A percentile compares a stretch with the other conserved stretches of the same genome.
These are phyloP conservation scores for Drosophila birchii DNA, from an alignment of 2,888 invertebrate species.

Conservation along the genomic window DNA sequence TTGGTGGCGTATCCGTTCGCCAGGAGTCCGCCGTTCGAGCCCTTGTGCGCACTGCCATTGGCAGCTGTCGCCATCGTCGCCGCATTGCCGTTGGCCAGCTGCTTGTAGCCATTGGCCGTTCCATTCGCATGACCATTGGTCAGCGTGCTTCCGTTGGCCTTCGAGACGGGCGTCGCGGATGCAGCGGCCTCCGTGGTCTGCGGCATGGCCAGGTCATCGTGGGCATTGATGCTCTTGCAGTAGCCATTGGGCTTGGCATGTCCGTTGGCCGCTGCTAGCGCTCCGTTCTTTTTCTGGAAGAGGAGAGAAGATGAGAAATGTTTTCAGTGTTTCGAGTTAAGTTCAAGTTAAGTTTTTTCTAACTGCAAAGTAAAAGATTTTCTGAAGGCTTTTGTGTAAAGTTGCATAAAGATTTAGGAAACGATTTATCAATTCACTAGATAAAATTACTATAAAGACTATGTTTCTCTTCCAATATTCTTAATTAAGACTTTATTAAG, in stretches of 20 bases:
- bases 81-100: slow-evolving; percentile 64
- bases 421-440: too few species aligned
- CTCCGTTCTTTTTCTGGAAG: slow-evolving; percentile 63
- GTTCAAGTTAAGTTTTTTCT: too few species aligned
- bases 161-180: slow-evolving; percentile 40
- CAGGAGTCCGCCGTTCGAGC: slow-evolving; percentile 70
- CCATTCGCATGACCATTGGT: slow-evolving; percentile 78
- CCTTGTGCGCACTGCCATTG: slow-evolving; percentile 75
- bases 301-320: too few species aligned
- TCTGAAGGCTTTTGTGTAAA: too few species aligned
- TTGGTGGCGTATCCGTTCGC: slow-evolving; percentile 77
- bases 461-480: too few species aligned
- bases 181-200: slow-evolving; percentile 50
- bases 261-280: slow-evolving; percentile 59
- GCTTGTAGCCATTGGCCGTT: slow-evolving; percentile 72
- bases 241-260: slow-evolving; percentile 69
- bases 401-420: too few species aligned
- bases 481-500: too few species aligned
- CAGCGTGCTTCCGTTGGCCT: slow-evolving; percentile 56
- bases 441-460: too few species aligned
- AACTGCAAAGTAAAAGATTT: too few species aligned
- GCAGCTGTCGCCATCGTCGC: slow-evolving; percentile 44
- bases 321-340: neutral
- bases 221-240: slow-evolving; percentile 76
- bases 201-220: slow-evolving; percentile 70